Base-by-base conservation (phyloP, 2,888 invertebrate genomes). In the Volucella bombylans region DNA sequence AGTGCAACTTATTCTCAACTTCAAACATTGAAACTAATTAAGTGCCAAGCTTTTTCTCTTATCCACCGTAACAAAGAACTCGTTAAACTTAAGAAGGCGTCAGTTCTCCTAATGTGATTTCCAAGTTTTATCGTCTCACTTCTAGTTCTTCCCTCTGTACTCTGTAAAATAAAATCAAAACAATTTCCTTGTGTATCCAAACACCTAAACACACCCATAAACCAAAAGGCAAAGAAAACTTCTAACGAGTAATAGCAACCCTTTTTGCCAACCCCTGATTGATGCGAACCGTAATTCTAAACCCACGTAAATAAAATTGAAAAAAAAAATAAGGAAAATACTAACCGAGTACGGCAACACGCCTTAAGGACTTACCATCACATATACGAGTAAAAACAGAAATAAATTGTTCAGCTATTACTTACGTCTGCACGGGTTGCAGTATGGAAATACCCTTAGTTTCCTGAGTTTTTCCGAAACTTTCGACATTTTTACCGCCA, bases 391-490 rank as follows among this genome's bases (percentile, higher is more conserved):
- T 23, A 69, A 57, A 69, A 82, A 87, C 78, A 87, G 72, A 85
- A 74, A 82, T 76, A 83, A 83, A 85, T 86, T 71, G 77, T 72
- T 87, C 47, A 39, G 65, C 77, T 82, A 79, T 80, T 86, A 90
- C 92, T 92, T 90, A 93, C 93, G 91, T 91, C 88, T 93, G 92
- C 54, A 93, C 93, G 18, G 93, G 93, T 87, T 93, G 93, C 67
- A 93, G 93, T 88, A 93, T 92, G n/a, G 93, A 93, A 87, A 93
- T 92, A 85, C 92, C 92, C 89, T 93, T 93, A 85, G 92, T 90
- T 90, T 93, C 93, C 87, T 89, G 89, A 64, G 89, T 86, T 87
- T 88, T 87, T 78, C 88, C 83, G 47, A 85, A 88, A 86, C 86
- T 93, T 90, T 91, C 93, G 87, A 88, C 93, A 89, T 89, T 93